phyloP scores from a whole-genome alignment of 1,140 invertebrate species.

The Eriosoma lanigerum region DNA sequence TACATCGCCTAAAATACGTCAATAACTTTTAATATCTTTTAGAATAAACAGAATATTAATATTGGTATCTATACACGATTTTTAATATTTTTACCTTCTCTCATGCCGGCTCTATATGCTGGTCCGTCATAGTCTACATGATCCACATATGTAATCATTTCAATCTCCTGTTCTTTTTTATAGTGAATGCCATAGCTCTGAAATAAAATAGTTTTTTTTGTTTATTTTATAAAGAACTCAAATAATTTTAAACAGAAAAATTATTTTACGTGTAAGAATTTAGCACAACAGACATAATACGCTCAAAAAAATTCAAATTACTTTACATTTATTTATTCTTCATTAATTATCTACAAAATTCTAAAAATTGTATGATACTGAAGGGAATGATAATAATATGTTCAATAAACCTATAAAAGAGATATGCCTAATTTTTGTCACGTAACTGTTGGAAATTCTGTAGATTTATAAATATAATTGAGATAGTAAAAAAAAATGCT shows the following conservation, averaged over 20 bases:
- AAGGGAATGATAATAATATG: background rate
- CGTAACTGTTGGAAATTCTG: no score
- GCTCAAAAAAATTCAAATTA: background rate
- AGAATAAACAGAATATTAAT: conserved; percentile 53
- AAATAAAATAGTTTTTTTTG: conserved; percentile 52
- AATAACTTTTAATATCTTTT: conserved; percentile 27
- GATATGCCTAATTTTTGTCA: no score
- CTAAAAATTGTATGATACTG: background rate
- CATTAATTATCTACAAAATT: background rate
- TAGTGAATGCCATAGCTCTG: conserved; percentile 95
- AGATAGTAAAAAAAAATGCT: no score
- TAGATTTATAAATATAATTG: no score
- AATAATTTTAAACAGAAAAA: no score
- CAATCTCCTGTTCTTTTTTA: conserved; percentile 74
- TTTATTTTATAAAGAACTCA: no score
- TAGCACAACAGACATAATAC: background rate
- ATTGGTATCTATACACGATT: background rate
- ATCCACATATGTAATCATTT: conserved; percentile 93
- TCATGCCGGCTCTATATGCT: conserved; percentile 86
- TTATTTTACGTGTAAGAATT: no score
- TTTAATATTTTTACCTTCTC: conserved; percentile 66
- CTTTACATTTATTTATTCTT: background rate
- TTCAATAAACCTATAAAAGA: no score
- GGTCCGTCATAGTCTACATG: conserved; percentile 91
- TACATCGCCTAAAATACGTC: conserved; percentile 69